A percentile compares a stretch with the other conserved stretches of the same genome.
Evolutionary conservation across 2,113 vertebrate species (phyloP).

Genomic region (Ceyx margarethae): DNA sequence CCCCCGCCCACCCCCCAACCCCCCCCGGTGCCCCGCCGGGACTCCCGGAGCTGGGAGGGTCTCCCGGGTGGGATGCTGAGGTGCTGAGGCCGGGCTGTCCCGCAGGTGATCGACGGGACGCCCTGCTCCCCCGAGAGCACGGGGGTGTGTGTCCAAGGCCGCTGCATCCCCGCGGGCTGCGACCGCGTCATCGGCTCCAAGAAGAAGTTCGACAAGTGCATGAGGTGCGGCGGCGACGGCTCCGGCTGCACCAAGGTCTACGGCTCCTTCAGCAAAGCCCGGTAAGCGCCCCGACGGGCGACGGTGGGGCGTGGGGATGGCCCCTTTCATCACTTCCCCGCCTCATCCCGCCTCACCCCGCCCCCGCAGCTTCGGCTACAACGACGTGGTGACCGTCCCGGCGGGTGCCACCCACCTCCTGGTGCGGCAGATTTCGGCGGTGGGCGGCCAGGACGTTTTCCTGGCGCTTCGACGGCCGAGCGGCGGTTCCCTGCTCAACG

Average conservation of each 20-base stretch:
- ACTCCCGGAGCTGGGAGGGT: too few relatives aligned
- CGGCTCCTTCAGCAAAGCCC: constrained; percentile 70
- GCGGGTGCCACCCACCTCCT: constrained; percentile 70
- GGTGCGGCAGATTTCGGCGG: constrained; percentile 53
- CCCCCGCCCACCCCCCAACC: rapidly evolving
- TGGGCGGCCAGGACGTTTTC: constrained; percentile 34
- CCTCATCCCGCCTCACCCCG: neutral
- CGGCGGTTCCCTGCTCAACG: constrained; percentile 68
- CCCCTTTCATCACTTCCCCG: neutral
- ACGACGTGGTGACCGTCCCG: constrained; percentile 71
- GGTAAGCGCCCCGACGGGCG: neutral
- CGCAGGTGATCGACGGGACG: constrained; percentile 73
- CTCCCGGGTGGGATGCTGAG: rapidly evolving
- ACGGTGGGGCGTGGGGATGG: rapidly evolving
- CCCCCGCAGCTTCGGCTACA: constrained; percentile 72
- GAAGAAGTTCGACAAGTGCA: constrained; percentile 77
- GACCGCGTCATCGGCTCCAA: constrained; percentile 74
- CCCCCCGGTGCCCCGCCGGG: too few relatives aligned
- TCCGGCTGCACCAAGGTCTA: constrained; percentile 67
- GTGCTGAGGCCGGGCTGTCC: neutral
- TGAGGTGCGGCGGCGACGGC: constrained; percentile 73
- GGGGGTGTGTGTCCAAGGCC: constrained; percentile 76
- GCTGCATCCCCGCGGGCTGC: constrained; percentile 73
- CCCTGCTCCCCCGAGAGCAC: constrained; percentile 71
- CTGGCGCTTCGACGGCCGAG: constrained; percentile 58